Evolutionary conservation across 2,797 vertebrate species (phyloP).

Genomic region (Fratercula arctica): DNA sequence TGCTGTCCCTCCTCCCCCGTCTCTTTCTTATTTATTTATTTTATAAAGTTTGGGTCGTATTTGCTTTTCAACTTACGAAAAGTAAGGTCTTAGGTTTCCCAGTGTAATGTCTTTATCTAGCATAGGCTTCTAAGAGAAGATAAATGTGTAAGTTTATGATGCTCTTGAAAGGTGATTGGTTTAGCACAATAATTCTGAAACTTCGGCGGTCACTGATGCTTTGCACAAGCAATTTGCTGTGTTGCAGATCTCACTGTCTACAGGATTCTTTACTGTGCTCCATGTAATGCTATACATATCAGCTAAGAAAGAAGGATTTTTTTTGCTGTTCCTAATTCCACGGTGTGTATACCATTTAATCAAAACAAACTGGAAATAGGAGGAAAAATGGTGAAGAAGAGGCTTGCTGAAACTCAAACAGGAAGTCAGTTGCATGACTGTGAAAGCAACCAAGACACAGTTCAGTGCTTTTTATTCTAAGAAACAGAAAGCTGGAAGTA

Average conservation of each 20-base stretch:
- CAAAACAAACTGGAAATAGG: neutral
- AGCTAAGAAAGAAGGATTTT: neutral
- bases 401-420: neutral
- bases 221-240: neutral
- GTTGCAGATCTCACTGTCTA: neutral
- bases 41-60: accelerated
- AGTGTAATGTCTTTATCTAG: neutral
- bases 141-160: neutral
- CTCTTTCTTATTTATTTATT: too few species aligned
- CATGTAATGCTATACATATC: neutral
- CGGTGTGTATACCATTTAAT: neutral
- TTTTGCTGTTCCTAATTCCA: neutral
- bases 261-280: neutral
- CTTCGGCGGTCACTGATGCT: neutral
- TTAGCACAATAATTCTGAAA: neutral
- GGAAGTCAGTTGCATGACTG: neutral
- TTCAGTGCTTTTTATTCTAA: neutral
- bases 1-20: accelerated
- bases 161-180: neutral
- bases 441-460: neutral
- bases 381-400: neutral
- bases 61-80: neutral
- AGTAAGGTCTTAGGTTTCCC: neutral
- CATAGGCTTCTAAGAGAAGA: neutral
- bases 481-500: neutral